A percentile compares a stretch with the other conserved stretches of the same genome.
phyloP scores from a whole-genome alignment of 2,888 invertebrate species.

The Heteromurus nitidus region DNA sequence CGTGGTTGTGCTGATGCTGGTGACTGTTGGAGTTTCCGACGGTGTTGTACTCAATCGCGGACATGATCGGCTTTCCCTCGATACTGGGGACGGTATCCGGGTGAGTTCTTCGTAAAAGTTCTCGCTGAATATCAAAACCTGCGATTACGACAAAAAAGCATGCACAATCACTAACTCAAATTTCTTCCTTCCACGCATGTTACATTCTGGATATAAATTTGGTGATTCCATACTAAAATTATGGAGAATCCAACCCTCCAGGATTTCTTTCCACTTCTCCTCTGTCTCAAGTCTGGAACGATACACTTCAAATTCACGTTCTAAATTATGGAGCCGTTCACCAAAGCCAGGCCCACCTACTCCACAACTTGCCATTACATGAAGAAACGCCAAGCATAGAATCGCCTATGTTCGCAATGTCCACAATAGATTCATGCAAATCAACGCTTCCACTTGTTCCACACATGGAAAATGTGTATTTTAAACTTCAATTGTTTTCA shows the following conservation, averaged over 20 bases:
- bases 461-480: too few species aligned
- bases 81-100: constrained; percentile 26
- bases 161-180: not conserved
- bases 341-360: constrained; percentile 54
- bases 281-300: constrained; percentile 35
- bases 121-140: constrained; percentile 58
- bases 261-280: constrained; percentile 55
- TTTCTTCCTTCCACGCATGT: constrained; percentile 26
- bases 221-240: constrained; percentile 61
- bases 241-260: constrained; percentile 55
- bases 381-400: constrained; percentile 20
- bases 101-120: constrained; percentile 45
- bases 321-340: constrained; percentile 56
- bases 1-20: constrained; percentile 48
- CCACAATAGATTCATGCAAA: too few species aligned
- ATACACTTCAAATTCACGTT: constrained; percentile 45
- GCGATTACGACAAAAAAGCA: not conserved
- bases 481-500: too few species aligned
- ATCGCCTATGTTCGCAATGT: too few species aligned
- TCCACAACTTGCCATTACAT: constrained; percentile 60
- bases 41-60: constrained; percentile 54
- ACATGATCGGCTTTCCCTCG: constrained; percentile 37
- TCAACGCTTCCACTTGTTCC: too few species aligned
- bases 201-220: too few species aligned
- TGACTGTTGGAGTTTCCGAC: constrained; percentile 46